Base-by-base conservation (phyloP, 2,888 invertebrate species). In the Eupithecia dodoneata region DNA sequence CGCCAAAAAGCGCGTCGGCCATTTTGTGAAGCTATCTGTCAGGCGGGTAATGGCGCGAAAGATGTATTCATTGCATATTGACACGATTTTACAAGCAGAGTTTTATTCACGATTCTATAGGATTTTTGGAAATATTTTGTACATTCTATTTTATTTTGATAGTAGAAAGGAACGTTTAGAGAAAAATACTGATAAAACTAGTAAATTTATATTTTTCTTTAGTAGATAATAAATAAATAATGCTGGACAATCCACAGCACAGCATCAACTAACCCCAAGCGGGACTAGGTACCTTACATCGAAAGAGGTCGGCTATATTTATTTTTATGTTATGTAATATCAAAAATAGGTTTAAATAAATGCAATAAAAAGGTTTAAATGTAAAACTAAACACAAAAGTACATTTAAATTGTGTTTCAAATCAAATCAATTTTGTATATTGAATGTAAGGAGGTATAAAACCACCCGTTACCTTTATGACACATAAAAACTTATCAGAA, bases 21-120 rank as follows among this genome's bases (percentile, higher is more conserved):
- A 94, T 94, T 92, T 94, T 94, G 93, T 85, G 73, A 85, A 85
- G 87, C 93, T 89, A 96, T 96, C 95, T 96, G 94, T 96, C 96
- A 96, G 91, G 83, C 87, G 94, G 89, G 94, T 96, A 96, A 96
- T 96, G 96, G 96, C 89, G 93, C 94, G 96, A 94, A 92, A 96
- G 96, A 95, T 95, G 90, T 93, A 94, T 93, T 92, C 93, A 91
- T 77, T 76, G 78, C 49, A 74, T n/a, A n/a, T 67, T 65, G 63
- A 72, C 70, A 63, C 55, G 67, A 15, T 71, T 78, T 78, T 78
- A 59, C 67, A 44, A 71, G 55, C 66, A 42, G 69, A 42, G 69
- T 71, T 76, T 72, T 74, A 66, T 45, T 44, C 3, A 47, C 49
- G n/a, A n/a, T 69, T 74, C 45, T 69, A 55, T 30, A 30, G 44